These are phyloP conservation scores for Embidobia sp. DNA, from an alignment of 2,888 invertebrate species.

Conservation along the genomic window DNA sequence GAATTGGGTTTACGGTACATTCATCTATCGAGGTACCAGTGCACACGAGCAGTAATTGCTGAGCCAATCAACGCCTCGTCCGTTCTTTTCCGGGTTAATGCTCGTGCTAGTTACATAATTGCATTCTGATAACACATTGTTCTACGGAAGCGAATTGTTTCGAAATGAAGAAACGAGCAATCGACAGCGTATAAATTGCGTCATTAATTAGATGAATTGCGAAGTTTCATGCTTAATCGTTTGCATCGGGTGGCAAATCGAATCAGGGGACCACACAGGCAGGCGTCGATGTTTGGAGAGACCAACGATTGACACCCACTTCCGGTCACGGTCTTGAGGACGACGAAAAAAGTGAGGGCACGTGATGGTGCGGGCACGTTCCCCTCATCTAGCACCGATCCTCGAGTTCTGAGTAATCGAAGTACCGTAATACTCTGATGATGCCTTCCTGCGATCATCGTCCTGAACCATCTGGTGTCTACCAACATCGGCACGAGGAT, in stretches of 20 bases:
- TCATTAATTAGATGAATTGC: constrained; percentile 21
- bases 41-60: constrained; percentile 45
- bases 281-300: constrained; percentile 19
- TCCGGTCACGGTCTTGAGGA: constrained; percentile 46
- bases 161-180: constrained; percentile 34
- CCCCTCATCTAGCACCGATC: constrained; percentile 35
- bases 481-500: constrained; percentile 36
- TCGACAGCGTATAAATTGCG: constrained; percentile 10
- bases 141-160: constrained; percentile 29
- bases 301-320: constrained; percentile 55
- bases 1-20: constrained; percentile 53
- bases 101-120: constrained; percentile 50
- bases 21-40: constrained; percentile 31
- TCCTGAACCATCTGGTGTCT: constrained; percentile 44
- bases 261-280: constrained; percentile 55
- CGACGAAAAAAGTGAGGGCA: constrained; percentile 50
- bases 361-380: constrained; percentile 60
- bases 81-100: constrained; percentile 53
- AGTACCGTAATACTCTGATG: constrained; percentile 69
- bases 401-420: constrained; percentile 59
- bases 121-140: constrained; percentile 48
- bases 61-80: constrained; percentile 45
- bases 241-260: constrained; percentile 17
- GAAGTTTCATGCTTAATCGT: constrained; percentile 12
- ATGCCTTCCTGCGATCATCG: constrained; percentile 71